A percentile compares a stretch with the other conserved stretches of the same genome.
Conservation (phyloP, 2,113 vertebrate species). For the Macroglossus sobrinus region DNA sequence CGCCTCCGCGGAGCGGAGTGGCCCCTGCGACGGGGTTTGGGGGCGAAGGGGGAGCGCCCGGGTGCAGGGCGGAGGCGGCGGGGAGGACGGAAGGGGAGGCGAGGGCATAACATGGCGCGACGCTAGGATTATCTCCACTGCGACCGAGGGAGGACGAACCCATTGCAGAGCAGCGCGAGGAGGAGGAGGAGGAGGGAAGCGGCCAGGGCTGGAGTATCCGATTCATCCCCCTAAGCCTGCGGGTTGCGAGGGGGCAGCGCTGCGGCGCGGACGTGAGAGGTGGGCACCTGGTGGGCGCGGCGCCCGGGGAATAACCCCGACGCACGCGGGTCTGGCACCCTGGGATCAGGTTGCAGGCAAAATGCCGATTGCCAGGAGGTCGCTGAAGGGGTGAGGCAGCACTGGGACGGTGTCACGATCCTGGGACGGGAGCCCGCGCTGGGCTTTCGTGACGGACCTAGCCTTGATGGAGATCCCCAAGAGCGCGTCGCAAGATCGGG, state of each 20-base stretch:
- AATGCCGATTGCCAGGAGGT: constrained; percentile 5
- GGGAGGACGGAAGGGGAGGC: not conserved
- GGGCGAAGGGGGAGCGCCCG: not conserved
- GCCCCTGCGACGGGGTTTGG: not conserved
- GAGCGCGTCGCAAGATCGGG: not conserved
- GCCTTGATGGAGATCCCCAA: not conserved
- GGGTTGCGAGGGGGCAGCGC: not conserved
- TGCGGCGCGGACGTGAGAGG: constrained; percentile 45
- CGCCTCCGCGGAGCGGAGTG: not conserved
- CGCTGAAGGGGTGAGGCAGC: not conserved
- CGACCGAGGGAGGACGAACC: constrained; percentile 15
- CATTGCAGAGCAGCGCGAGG: not conserved
- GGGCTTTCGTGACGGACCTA: not conserved
- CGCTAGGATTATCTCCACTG: constrained; percentile 53
- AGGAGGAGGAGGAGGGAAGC: constrained; percentile 7
- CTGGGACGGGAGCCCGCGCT: not conserved
- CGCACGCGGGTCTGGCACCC: not conserved
- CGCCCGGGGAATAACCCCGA: not conserved
- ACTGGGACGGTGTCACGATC: not conserved
- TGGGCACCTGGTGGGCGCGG: not conserved
- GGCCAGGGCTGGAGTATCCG: not conserved
- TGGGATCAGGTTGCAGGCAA: not conserved
- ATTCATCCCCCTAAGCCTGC: not conserved
- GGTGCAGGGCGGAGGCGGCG: not conserved
- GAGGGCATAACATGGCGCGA: constrained; percentile 69